These are phyloP conservation scores for Auanema freiburgensis DNA, from an alignment of 2,888 invertebrate species.

Conservation along the genomic window DNA sequence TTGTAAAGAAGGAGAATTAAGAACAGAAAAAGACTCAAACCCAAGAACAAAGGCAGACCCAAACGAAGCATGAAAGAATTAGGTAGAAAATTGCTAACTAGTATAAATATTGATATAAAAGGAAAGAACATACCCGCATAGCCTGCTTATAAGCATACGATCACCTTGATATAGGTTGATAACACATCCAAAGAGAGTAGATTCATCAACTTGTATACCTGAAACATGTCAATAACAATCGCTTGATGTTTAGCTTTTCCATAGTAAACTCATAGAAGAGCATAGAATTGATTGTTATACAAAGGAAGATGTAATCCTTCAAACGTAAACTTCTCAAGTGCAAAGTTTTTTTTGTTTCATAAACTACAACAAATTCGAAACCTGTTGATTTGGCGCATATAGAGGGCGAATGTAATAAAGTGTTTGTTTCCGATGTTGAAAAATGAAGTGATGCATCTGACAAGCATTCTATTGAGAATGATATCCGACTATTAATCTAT, in stretches of 20 bases:
- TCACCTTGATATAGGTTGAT: conserved; percentile 50
- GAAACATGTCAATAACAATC: conserved; percentile 15
- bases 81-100: neutral
- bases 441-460: conserved; percentile 41
- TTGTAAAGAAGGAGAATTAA: conserved; percentile 15
- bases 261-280: neutral
- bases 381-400: conserved; percentile 25
- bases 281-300: neutral
- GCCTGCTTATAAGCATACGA: conserved; percentile 30
- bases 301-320: too few species aligned
- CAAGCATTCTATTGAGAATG: conserved; percentile 28
- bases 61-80: neutral
- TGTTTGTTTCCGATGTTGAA: conserved; percentile 31
- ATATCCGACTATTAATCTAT: conserved; percentile 1
- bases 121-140: conserved; percentile 50
- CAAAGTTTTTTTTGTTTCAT: neutral
- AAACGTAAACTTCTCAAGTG: neutral
- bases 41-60: neutral
- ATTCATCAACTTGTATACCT: conserved; percentile 41
- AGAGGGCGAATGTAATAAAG: conserved; percentile 44
- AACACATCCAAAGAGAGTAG: conserved; percentile 50
- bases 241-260: conserved; percentile 5
- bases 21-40: conserved; percentile 8
- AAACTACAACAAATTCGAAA: neutral
- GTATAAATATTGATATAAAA: neutral